phyloP scores from a whole-genome alignment of 2,888 invertebrate species.

The Euphydryas editha region DNA sequence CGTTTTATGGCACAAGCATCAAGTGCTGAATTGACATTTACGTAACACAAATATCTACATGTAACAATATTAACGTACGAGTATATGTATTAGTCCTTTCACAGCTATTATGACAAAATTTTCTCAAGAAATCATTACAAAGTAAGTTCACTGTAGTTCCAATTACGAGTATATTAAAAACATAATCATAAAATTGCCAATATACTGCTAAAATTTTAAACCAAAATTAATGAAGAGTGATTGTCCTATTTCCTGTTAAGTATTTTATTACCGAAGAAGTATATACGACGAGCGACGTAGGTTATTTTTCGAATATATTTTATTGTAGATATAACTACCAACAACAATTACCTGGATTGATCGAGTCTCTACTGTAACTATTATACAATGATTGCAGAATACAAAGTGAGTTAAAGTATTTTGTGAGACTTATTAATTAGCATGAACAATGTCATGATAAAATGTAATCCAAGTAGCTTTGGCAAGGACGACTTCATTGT shows the following conservation, averaged over 20 bases:
- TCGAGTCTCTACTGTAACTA: too few relatives aligned
- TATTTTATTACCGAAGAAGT: too few relatives aligned
- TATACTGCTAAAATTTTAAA: too few relatives aligned
- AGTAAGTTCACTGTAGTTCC: too few relatives aligned
- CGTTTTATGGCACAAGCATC: conserved; percentile 30
- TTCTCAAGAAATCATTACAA: background rate
- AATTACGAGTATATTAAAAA: too few relatives aligned
- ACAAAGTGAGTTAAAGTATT: conserved; percentile 34
- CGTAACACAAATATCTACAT: conserved; percentile 9
- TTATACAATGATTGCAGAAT: background rate
- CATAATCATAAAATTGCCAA: too few relatives aligned
- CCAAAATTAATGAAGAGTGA: too few relatives aligned
- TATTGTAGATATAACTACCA: too few relatives aligned
- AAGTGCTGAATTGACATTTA: conserved; percentile 30
- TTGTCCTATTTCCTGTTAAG: too few relatives aligned
- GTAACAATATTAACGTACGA: background rate
- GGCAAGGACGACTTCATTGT: conserved; percentile 43
- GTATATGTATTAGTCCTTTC: background rate
- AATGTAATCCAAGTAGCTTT: conserved; percentile 11
- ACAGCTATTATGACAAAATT: background rate
- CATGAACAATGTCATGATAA: conserved; percentile 9
- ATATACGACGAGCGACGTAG: too few relatives aligned
- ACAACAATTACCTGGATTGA: too few relatives aligned
- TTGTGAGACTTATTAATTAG: conserved; percentile 35
- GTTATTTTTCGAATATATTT: too few relatives aligned